Percentiles rank a stretch among this genome's conserved stretches.
Evolutionary conservation across 2,888 invertebrate genomes (phyloP).

Genomic region (Parasteatoda lunata): DNA sequence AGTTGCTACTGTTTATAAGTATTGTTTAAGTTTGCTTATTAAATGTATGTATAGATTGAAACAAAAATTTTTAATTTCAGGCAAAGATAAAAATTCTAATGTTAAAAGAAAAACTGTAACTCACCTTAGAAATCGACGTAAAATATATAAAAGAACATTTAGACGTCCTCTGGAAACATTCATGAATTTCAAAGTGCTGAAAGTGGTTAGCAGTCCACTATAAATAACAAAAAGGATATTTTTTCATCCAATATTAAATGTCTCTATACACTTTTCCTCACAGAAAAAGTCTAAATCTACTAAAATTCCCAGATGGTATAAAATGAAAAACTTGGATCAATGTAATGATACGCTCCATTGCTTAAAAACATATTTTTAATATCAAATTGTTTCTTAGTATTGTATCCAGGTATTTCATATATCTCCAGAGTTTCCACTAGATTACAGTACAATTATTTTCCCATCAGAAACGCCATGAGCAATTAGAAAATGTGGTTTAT

Average conservation of each 20-base stretch:
- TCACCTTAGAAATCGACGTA: constrained; percentile 66
- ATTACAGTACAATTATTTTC: background rate
- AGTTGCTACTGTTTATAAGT: too few species aligned
- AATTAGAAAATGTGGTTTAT: background rate
- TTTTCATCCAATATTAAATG: background rate
- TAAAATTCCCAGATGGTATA: too few species aligned
- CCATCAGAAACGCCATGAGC: background rate
- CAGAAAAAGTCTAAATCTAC: too few species aligned
- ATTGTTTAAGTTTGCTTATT: too few species aligned
- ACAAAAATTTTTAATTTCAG: too few species aligned
- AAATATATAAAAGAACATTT: constrained; percentile 59
- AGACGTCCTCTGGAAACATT: constrained; percentile 50
- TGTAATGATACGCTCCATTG: too few species aligned
- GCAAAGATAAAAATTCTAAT: background rate
- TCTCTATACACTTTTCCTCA: too few species aligned
- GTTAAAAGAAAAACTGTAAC: background rate
- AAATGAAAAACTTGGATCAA: too few species aligned
- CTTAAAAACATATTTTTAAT: too few species aligned
- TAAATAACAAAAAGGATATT: background rate
- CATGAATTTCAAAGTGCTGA: constrained; percentile 53
- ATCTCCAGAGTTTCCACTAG: background rate
- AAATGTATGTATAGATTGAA: too few species aligned
- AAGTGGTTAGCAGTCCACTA: constrained; percentile 67
- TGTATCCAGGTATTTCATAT: background rate
- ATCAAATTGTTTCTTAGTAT: too few species aligned